phyloP scores from a whole-genome alignment of 2,888 invertebrate species.

The Temnothorax rugatulus region DNA sequence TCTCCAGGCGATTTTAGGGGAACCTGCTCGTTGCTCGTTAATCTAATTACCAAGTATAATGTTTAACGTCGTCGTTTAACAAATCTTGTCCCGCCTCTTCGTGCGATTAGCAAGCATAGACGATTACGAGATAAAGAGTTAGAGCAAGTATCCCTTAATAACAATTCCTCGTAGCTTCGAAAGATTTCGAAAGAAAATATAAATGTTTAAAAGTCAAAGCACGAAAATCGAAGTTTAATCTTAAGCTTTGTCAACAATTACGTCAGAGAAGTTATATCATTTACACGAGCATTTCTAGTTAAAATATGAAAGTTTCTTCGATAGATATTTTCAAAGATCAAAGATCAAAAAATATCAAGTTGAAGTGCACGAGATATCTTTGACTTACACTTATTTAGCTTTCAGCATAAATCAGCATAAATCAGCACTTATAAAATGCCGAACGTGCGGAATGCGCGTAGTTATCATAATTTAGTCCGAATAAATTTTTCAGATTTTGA shows the following conservation, averaged over 20 bases:
- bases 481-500: neutral
- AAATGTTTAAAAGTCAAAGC: conserved; percentile 2
- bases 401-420: neutral
- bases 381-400: conserved; percentile 14
- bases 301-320: conserved; percentile 16
- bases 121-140: conserved; percentile 24
- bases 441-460: neutral
- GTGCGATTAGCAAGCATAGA: conserved; percentile 24
- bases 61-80: conserved; percentile 30
- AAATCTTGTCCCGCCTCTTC: conserved; percentile 31
- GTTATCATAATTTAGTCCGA: neutral
- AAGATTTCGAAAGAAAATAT: neutral
- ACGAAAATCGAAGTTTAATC: conserved; percentile 9
- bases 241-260: neutral
- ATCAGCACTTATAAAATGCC: neutral
- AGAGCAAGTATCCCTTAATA: neutral
- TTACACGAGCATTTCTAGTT: conserved; percentile 27
- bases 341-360: neutral
- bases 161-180: conserved; percentile 20
- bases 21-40: conserved; percentile 17
- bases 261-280: neutral
- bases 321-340: neutral
- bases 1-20: neutral
- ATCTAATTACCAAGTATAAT: conserved; percentile 35
- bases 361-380: conserved; percentile 9